These are phyloP conservation scores for Oscheius onirici DNA, from an alignment of 2,888 invertebrate species.

Conservation along the genomic window DNA sequence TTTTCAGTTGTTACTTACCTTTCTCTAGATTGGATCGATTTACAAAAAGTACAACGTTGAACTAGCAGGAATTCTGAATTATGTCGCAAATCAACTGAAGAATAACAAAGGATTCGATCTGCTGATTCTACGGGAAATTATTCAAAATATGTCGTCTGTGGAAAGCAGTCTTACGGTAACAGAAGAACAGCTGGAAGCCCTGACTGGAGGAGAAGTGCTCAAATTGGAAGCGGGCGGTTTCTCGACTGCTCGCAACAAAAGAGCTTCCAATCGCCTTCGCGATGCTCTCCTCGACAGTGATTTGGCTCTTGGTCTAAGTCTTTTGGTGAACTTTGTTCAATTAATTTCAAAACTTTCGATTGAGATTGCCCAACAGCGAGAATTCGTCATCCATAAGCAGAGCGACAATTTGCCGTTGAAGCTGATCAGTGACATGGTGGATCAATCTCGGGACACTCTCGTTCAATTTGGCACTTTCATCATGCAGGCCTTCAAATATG, in stretches of 20 bases:
- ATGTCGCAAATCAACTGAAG: slow-evolving; percentile 95
- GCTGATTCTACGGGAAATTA: slow-evolving; percentile 92
- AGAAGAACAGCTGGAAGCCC: slow-evolving; percentile 91
- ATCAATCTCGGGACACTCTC: slow-evolving; percentile 93
- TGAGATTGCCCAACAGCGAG: slow-evolving; percentile 93
- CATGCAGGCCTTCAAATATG: slow-evolving; percentile 89
- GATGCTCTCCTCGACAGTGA: slow-evolving; percentile 93
- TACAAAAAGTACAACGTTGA: slow-evolving; percentile 92
- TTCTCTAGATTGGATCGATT: slow-evolving; percentile 88
- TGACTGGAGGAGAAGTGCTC: slow-evolving; percentile 94
- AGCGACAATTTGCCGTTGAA: slow-evolving; percentile 74
- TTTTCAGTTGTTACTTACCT: background rate
- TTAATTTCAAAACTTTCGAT: background rate
- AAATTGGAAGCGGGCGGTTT: slow-evolving; percentile 97
- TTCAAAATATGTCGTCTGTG: slow-evolving; percentile 99
- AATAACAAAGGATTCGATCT: slow-evolving; percentile 87
- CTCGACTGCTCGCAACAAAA: slow-evolving; percentile 93
- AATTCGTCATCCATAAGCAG: slow-evolving; percentile 84
- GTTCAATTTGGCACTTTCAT: slow-evolving; percentile 97
- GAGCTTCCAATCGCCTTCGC: slow-evolving; percentile 90
- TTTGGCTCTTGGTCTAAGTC: slow-evolving; percentile 87
- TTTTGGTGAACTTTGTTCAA: slow-evolving; percentile 79
- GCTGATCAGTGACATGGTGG: slow-evolving; percentile 83
- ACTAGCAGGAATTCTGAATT: slow-evolving; percentile 91
- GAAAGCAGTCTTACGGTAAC: slow-evolving; percentile 97